phyloP scores from a whole-genome alignment of 2,113 vertebrate genomes.

The Sialia sialis region DNA sequence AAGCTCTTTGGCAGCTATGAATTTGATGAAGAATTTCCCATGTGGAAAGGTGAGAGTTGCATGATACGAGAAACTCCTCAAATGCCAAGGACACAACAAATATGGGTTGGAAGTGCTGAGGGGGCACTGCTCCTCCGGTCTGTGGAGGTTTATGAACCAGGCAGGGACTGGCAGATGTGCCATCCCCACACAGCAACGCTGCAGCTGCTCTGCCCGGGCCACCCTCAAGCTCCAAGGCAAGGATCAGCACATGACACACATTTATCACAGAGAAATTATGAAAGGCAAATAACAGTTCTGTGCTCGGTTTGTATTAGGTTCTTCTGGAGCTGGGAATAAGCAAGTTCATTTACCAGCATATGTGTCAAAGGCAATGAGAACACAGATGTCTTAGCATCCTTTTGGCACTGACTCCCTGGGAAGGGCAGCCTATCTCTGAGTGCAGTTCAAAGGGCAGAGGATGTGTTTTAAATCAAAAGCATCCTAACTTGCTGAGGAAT shows the following conservation, averaged over 20 bases:
- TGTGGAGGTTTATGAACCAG: background rate
- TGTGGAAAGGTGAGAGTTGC: background rate
- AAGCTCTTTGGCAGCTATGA: background rate
- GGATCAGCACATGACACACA: background rate
- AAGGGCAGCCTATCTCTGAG: background rate
- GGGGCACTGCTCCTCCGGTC: background rate
- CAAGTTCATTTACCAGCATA: background rate
- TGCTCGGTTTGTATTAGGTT: background rate
- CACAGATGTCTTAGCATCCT: background rate
- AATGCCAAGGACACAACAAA: background rate
- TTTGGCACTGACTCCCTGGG: background rate
- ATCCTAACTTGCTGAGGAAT: background rate
- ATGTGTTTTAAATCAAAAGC: background rate
- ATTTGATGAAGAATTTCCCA: background rate
- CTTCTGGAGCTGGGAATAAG: background rate
- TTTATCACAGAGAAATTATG: background rate
- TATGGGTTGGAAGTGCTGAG: background rate
- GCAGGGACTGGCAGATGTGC: background rate
- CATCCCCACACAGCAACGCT: rapidly evolving
- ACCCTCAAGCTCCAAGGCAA: background rate
- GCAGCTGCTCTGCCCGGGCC: background rate
- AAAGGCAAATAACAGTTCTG: background rate
- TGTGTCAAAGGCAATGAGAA: background rate
- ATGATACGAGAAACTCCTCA: background rate
- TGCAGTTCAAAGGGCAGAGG: background rate